Conservation (phyloP, 92 coral and sea anemone species). For the Virgularia gustaviana region DNA sequence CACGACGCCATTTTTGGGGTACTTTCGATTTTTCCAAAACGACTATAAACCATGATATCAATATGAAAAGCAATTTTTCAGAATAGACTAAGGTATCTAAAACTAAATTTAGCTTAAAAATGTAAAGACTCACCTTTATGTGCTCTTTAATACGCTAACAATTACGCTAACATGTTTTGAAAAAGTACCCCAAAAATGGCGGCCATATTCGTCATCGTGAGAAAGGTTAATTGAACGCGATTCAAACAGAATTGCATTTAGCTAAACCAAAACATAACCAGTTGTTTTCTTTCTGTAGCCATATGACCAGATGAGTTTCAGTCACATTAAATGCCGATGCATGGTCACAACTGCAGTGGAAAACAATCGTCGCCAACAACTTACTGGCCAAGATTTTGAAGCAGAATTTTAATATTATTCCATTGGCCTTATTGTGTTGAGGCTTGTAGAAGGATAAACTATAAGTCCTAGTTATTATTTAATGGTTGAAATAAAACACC, state of each 20-base stretch:
- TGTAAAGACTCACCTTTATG: too few species aligned
- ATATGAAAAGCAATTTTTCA: not conserved
- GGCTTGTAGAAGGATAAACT: not conserved
- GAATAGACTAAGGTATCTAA: not conserved
- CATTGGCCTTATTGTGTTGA: not conserved
- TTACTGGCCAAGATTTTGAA: conserved; percentile 80
- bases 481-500: conserved; percentile 18
- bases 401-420: conserved; percentile 37
- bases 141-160: too few species aligned
- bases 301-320: conserved; percentile 92
- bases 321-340: conserved; percentile 93
- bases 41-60: not conserved
- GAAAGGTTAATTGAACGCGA: too few species aligned
- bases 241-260: not conserved
- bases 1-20: too few species aligned
- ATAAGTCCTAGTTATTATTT: conserved; percentile 17
- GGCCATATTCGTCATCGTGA: too few species aligned
- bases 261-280: not conserved
- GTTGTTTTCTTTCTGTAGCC: conserved; percentile 55
- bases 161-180: too few species aligned
- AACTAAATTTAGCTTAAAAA: not conserved
- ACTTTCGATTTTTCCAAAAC: too few species aligned
- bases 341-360: conserved; percentile 91
- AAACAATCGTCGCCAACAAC: conserved; percentile 86
- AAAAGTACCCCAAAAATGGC: too few species aligned